Evolutionary conservation across 2,888 invertebrate genomes (phyloP).

Genomic region (Cheilosia impressa): DNA sequence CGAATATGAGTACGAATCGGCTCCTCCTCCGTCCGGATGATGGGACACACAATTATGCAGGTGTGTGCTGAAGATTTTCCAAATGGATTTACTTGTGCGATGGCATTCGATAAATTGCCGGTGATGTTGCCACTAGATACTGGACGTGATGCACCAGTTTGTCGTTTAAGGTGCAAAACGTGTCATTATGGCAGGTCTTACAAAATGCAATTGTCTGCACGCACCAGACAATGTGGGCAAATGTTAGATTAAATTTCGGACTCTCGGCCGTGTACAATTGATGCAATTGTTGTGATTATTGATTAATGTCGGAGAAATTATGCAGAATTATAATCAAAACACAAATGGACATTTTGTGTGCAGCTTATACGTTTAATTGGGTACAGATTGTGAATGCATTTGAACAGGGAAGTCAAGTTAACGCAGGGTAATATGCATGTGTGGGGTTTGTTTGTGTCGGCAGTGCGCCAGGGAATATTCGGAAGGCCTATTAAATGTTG

Average conservation of each 20-base stretch:
- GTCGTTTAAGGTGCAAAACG: slow-evolving; percentile 45
- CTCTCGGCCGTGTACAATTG: slow-evolving; percentile 38
- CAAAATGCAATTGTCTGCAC: slow-evolving; percentile 19
- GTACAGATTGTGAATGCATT: not conserved
- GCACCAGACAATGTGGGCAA: slow-evolving; percentile 13
- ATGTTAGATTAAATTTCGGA: slow-evolving; percentile 23
- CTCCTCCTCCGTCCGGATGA: slow-evolving; percentile 26
- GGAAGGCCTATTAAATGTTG: not conserved
- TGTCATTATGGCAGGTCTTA: slow-evolving; percentile 43
- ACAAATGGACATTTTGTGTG: slow-evolving; percentile 13
- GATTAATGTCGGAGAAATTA: slow-evolving; percentile 45
- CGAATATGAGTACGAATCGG: not conserved
- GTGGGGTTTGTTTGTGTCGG: not conserved
- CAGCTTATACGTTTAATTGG: slow-evolving; percentile 11
- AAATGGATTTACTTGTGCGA: slow-evolving; percentile 72
- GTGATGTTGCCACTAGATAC: slow-evolving; percentile 17
- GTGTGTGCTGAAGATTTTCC: slow-evolving; percentile 66
- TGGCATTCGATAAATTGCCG: slow-evolving; percentile 61
- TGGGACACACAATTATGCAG: slow-evolving; percentile 67
- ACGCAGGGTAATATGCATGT: not conserved
- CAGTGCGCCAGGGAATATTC: not conserved
- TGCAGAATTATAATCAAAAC: slow-evolving; percentile 39
- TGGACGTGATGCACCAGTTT: slow-evolving; percentile 64
- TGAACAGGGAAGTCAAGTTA: not conserved
- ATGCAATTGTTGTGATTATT: slow-evolving; percentile 54